Evolutionary conservation across 2,888 invertebrate species (phyloP), one percentile per base, ranked within the genome.

Genomic region (Strigamia transsilvanica): DNA sequence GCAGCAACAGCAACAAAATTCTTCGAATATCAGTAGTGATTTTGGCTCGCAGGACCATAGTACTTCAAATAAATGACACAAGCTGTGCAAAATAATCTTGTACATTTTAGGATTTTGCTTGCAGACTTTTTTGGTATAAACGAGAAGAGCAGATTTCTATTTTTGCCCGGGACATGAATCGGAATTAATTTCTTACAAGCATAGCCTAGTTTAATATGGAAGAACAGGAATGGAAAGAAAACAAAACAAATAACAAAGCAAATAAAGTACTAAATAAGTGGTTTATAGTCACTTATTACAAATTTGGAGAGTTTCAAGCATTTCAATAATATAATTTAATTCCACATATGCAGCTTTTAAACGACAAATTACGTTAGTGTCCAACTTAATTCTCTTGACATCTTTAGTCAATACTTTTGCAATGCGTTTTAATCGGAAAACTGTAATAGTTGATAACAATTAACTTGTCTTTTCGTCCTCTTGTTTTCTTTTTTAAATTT

Each of bases 141-240:
- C 73, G 32, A 73, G 73, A 73, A 73, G 27, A 73, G 73, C 73
- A 73, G 73, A 73, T 73, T 73, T 73, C 73, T 73, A 73, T 73
- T 73, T 73, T 73, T 73, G 73, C 32, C 73, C 73, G 27, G 73
- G 73, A 73, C 73, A 13, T 73, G 73, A 73, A 73, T 73, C n/a
- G 73, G 73, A 73, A 73, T 73, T 73, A 73, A 73, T 73, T 73
- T 73, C 73, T 73, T 73, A 73, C 73, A 32, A 73, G 73, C 73
- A 27, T 73, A 73, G 73, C 73, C 12, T 73, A 73, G 73, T 73
- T 73, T 73, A 73, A 32, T 73, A 73, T 73, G 73, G 73, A 73
- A 73, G 27, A 73, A 18, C 4, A 12, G 15, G 5, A 42, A 42
- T 3, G 27, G 3, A 27, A 27, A 27, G 1, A 27, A 27, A 27